phyloP scores from a whole-genome alignment of 2,888 invertebrate species.

The Scaptomyza tumidula region DNA sequence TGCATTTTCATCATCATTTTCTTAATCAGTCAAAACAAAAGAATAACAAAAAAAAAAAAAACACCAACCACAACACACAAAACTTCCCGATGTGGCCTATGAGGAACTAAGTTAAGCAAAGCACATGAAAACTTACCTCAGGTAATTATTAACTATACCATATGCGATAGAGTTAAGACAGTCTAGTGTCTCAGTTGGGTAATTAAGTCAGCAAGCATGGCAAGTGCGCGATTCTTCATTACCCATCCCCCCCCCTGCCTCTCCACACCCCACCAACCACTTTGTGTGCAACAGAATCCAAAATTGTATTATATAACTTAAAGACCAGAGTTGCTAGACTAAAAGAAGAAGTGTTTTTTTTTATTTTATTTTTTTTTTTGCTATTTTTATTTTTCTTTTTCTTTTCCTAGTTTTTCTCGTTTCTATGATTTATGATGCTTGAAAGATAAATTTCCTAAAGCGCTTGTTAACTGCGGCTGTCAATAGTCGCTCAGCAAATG shows the following conservation, averaged over 20 bases:
- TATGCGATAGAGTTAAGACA: neutral
- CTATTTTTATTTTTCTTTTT: neutral
- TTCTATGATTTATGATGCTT: slow-evolving; percentile 76
- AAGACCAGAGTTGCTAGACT: slow-evolving; percentile 6
- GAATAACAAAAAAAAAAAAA: slow-evolving; percentile 26
- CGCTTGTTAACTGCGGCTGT: slow-evolving; percentile 75
- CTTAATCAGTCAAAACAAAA: slow-evolving; percentile 71
- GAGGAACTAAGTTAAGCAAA: slow-evolving; percentile 31
- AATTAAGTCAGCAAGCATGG: slow-evolving; percentile 70
- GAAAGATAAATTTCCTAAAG: slow-evolving; percentile 76
- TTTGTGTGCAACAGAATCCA: slow-evolving; percentile 16
- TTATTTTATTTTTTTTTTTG: neutral
- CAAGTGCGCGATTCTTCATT: slow-evolving; percentile 58
- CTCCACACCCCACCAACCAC: slow-evolving; percentile 10
- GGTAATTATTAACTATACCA: slow-evolving; percentile 44
- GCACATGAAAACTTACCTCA: slow-evolving; percentile 19
- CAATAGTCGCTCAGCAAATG: slow-evolving; percentile 65
- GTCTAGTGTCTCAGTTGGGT: slow-evolving; percentile 56
- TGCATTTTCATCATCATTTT: slow-evolving; percentile 72
- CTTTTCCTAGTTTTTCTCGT: slow-evolving; percentile 20
- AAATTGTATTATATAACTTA: slow-evolving; percentile 60
- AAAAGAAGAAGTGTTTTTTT: slow-evolving; percentile 1
- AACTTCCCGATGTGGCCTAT: slow-evolving; percentile 40
- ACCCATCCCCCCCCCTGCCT: neutral
- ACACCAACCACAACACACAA: slow-evolving; percentile 9